phyloP scores from a whole-genome alignment of 30 jellyfish, hydroid and myxozoan genomes.

The Catostylus mosaicus region DNA sequence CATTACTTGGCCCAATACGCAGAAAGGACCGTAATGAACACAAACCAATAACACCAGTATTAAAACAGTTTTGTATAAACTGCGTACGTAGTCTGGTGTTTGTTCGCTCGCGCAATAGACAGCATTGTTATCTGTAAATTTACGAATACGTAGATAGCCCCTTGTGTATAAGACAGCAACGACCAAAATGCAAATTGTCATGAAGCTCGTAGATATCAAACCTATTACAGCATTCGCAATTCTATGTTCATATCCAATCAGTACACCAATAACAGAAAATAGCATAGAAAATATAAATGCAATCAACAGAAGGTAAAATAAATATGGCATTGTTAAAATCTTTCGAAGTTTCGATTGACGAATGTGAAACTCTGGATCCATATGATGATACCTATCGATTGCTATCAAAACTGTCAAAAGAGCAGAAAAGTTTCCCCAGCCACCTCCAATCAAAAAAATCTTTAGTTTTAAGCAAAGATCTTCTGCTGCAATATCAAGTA shows the following conservation, averaged over 20 bases:
- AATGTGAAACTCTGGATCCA: conserved; percentile 2
- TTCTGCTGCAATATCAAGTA: background rate
- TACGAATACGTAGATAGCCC: background rate
- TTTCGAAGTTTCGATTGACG: background rate
- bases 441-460: background rate
- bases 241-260: background rate
- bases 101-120: background rate
- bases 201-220: background rate
- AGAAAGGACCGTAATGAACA: background rate
- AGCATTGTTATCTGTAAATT: background rate
- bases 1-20: background rate
- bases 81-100: conserved; percentile 1
- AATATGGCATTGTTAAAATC: background rate
- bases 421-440: background rate
- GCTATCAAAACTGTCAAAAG: conserved; percentile 5
- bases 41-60: background rate
- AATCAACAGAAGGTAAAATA: background rate
- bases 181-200: background rate
- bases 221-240: background rate
- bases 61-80: conserved; percentile 4
- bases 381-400: conserved; percentile 4
- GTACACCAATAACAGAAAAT: background rate
- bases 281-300: background rate
- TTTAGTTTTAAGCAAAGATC: background rate
- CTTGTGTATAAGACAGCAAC: background rate